Percentiles rank a stretch among this genome's conserved stretches.
phyloP scores from a whole-genome alignment of 2,797 vertebrate genomes.

The Rhynchotus rufescens region DNA sequence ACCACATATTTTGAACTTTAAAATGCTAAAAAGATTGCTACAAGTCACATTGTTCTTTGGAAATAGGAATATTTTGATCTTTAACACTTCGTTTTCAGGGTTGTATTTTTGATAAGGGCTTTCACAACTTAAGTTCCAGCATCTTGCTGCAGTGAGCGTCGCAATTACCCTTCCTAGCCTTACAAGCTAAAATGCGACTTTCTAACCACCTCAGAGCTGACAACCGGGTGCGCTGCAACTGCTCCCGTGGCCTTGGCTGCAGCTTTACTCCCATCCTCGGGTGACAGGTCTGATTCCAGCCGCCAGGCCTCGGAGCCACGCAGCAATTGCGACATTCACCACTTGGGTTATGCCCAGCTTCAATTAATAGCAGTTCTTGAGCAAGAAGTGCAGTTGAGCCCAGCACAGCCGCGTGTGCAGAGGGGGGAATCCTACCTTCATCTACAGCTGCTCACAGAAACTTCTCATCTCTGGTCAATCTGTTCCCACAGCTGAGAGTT shows the following conservation, averaged over 20 bases:
- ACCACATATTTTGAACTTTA: background rate
- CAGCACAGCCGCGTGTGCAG: accelerated
- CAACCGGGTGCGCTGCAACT: background rate
- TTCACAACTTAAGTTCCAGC: background rate
- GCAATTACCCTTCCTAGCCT: background rate
- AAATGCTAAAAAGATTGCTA: background rate
- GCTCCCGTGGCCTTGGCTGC: background rate
- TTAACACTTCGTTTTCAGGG: background rate
- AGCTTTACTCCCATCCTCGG: background rate
- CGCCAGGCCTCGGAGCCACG: background rate
- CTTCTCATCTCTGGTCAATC: background rate
- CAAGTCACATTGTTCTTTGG: background rate
- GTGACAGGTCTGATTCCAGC: background rate
- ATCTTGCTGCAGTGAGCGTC: background rate
- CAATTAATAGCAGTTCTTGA: background rate
- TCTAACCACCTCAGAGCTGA: background rate
- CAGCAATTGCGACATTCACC: background rate
- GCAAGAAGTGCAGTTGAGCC: background rate
- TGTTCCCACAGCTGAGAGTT: background rate
- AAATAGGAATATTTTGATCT: background rate
- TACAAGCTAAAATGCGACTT: background rate
- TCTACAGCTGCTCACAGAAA: background rate
- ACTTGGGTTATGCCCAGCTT: background rate
- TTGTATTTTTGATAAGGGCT: background rate
- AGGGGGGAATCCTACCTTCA: background rate